These are phyloP conservation scores for Seira sanloemensis DNA, from an alignment of 2,888 invertebrate genomes.

Conservation along the genomic window DNA sequence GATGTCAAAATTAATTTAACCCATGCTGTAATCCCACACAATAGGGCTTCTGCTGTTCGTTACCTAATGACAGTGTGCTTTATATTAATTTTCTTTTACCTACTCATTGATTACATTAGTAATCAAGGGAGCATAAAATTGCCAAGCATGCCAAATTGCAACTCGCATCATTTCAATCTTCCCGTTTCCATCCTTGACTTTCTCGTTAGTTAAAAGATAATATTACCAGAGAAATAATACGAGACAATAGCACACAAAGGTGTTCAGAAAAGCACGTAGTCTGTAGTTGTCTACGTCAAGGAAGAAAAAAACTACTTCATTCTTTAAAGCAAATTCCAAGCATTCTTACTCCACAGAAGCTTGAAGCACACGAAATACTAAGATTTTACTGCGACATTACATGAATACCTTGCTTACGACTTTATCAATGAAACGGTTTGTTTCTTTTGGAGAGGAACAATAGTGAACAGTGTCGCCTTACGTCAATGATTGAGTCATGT, in stretches of 20 bases:
- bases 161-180: neutral
- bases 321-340: neutral
- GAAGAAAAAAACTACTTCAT: too few relatives aligned
- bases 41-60: neutral
- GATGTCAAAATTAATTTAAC: neutral
- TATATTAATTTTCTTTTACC: constrained; percentile 46
- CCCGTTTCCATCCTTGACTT: neutral
- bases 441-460: neutral
- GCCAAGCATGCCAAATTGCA: constrained; percentile 57
- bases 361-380: constrained; percentile 4
- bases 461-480: neutral
- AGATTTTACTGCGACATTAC: constrained; percentile 31
- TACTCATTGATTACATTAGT: constrained; percentile 61
- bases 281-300: too few relatives aligned
- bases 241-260: neutral
- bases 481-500: too few relatives aligned
- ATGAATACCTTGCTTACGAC: neutral
- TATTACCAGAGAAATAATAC: neutral
- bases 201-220: neutral
- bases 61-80: neutral
- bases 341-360: neutral
- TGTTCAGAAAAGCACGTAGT: neutral
- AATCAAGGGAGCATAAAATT: constrained; percentile 59
- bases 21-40: neutral
- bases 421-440: neutral